A percentile compares a stretch with the other conserved stretches of the same genome.
phyloP scores from a whole-genome alignment of 2,888 invertebrate species.

The Ferrisia virgata region DNA sequence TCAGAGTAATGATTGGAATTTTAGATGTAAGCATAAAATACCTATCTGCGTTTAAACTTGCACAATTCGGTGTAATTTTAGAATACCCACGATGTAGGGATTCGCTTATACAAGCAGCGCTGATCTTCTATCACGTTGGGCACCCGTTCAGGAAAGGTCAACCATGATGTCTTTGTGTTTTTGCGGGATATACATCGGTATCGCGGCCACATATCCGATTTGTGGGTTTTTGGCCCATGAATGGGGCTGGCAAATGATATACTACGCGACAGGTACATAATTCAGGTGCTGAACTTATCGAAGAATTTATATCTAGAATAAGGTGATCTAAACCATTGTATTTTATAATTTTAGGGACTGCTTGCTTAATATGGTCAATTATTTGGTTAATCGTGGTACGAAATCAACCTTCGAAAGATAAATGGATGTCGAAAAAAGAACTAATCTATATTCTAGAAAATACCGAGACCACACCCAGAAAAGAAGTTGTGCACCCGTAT shows the following conservation, averaged over 20 bases:
- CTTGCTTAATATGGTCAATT: not conserved
- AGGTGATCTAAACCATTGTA: too few relatives aligned
- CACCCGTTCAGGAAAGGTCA: not conserved
- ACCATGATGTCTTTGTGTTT: not conserved
- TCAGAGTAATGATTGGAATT: not conserved
- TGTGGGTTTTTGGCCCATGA: not conserved
- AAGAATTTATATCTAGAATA: not conserved
- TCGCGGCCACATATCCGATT: not conserved
- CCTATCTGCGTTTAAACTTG: too few relatives aligned
- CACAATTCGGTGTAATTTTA: not conserved
- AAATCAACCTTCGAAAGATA: too few relatives aligned
- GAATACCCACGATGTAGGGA: not conserved
- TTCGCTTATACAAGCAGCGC: not conserved
- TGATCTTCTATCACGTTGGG: not conserved
- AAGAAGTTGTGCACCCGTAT: not conserved
- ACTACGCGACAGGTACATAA: not conserved
- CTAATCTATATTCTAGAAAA: too few relatives aligned
- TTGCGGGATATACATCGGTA: conserved; percentile 1
- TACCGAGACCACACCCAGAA: too few relatives aligned
- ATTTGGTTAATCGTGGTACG: not conserved
- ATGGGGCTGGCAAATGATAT: not conserved
- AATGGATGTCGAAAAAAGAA: too few relatives aligned
- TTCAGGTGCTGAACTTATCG: too few relatives aligned
- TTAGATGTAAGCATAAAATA: not conserved
- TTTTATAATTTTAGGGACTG: not conserved